Evolutionary conservation across 2,888 invertebrate species (phyloP), one percentile per base, ranked within the genome.

Genomic region (Heliconius aoede): DNA sequence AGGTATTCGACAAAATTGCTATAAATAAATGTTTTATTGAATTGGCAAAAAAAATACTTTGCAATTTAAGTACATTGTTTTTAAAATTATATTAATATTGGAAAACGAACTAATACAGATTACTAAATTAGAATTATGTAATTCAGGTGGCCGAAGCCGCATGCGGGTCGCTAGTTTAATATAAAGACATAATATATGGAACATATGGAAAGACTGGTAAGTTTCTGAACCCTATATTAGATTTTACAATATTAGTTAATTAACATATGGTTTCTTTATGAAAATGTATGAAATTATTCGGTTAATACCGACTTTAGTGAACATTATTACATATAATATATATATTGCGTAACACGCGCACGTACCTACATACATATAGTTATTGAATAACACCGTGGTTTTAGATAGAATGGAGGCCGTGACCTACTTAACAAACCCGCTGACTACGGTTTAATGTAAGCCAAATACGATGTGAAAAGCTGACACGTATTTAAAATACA

Each of bases 341-440:
- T 55, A 28, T 55, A 40, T 72, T 26, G 72, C 32, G 72, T 58
- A 58, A 58, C 58, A 40, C 36, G 60, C 46, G 46, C 69, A 51
- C 28, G 30, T 46, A 46, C 46, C 7, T 30, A 36, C 11, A 36
- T 36, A 51, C 58, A 72, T 58, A 40, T 4, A 72, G 5, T 58
- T 60, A 72, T 58, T 72, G 60, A 60, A 36, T 36, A 40, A 21
- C 36, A 8, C 26, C 72, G 60, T 72, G 36, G 58, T 60, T 58
- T 61, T 58, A 60, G 72, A 40, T 60, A 24, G 60, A 24, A 32
- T 26, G 72, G 26, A 40, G 72, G 60, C 72, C 72, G 72, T 60
- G 72, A 72, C 72, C 72, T 72, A 72, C 72, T 72, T 72, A 60
- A 58, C 26, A 36, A 61, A 61, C 60, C 26, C 58, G 60, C 60